Conservation (phyloP, 2,888 invertebrate genomes). For the Nebria brevicollis region DNA sequence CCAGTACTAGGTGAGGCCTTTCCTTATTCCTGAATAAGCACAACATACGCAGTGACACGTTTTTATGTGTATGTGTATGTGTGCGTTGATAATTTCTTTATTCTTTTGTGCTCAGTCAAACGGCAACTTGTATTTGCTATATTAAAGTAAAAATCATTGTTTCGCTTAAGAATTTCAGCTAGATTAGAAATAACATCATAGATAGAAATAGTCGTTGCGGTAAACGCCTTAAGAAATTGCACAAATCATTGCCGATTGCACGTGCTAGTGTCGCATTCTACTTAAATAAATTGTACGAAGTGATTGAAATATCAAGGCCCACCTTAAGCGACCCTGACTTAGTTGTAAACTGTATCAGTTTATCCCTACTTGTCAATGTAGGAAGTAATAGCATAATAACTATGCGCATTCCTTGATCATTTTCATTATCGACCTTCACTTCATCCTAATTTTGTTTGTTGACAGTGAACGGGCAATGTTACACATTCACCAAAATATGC, state of each 20-base stretch:
- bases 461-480: conserved; percentile 37
- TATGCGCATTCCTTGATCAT: conserved; percentile 33
- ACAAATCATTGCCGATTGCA: conserved; percentile 43
- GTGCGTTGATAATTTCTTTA: no score
- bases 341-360: conserved; percentile 48
- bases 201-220: background rate
- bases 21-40: conserved; percentile 56
- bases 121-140: no score
- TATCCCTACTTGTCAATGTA: conserved; percentile 34
- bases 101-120: no score
- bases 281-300: conserved; percentile 47
- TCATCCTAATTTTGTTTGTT: conserved; percentile 38
- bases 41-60: conserved; percentile 5
- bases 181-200: background rate
- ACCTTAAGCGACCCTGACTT: conserved; percentile 52
- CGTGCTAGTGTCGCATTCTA: conserved; percentile 51
- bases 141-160: no score
- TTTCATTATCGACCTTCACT: conserved; percentile 31
- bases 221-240: conserved; percentile 23
- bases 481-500: conserved; percentile 41
- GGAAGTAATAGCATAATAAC: conserved; percentile 27
- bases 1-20: conserved; percentile 62
- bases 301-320: conserved; percentile 56
- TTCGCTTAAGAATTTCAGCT: background rate
- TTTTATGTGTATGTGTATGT: background rate